Conservation (phyloP, 30 jellyfish, hydroid and myxozoan species). For the Aurelia sp. region DNA sequence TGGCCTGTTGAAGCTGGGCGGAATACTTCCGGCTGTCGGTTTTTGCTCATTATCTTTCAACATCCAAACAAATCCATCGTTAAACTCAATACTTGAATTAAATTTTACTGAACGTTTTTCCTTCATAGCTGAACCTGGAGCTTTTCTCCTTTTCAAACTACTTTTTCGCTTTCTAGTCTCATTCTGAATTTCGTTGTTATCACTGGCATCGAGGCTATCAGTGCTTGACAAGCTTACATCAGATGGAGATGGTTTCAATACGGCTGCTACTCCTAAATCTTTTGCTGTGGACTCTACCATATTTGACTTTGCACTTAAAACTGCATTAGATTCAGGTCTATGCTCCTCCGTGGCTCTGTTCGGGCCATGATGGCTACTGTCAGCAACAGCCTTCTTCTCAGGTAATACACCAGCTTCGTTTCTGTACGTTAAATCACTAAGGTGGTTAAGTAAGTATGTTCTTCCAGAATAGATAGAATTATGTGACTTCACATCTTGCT, state of each 20-base stretch:
- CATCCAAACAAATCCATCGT: slow-evolving; percentile 87
- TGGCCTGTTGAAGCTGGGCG: background rate
- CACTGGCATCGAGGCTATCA: slow-evolving; percentile 78
- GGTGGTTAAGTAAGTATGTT: slow-evolving; percentile 46
- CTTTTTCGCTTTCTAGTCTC: slow-evolving; percentile 48
- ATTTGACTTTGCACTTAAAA: background rate
- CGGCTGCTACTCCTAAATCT: background rate
- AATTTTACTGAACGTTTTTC: slow-evolving; percentile 82
- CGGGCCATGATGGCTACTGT: background rate
- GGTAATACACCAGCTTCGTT: background rate
- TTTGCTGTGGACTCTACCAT: background rate
- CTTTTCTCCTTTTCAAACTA: slow-evolving; percentile 56
- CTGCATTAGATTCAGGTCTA: background rate
- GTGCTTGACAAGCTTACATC: slow-evolving; percentile 60
- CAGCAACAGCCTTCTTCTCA: slow-evolving; percentile 9
- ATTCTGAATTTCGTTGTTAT: background rate
- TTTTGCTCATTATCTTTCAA: slow-evolving; percentile 64
- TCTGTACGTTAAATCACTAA: slow-evolving; percentile 43
- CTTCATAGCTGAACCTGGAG: slow-evolving; percentile 19
- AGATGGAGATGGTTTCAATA: slow-evolving; percentile 21
- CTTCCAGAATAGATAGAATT: slow-evolving; percentile 64
- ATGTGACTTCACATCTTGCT: slow-evolving; percentile 18
- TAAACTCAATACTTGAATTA: slow-evolving; percentile 78
- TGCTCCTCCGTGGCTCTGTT: too few relatives aligned
- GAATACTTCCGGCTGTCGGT: slow-evolving; percentile 3